Conservation (phyloP, 2,888 invertebrate genomes). For the Drosophila atripex region DNA sequence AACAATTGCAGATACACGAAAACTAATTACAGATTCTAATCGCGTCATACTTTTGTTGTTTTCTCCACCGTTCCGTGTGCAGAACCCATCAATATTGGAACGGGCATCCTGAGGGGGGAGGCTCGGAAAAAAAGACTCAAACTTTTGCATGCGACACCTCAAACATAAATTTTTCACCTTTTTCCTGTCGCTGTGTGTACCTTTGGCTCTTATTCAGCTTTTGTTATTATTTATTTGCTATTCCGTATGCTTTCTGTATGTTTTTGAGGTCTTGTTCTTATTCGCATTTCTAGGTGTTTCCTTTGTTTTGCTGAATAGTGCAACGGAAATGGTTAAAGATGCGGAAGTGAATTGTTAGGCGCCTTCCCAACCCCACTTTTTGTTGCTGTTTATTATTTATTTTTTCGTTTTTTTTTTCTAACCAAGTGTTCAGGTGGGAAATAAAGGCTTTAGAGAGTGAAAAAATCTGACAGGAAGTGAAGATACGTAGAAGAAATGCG, state of each 20-base stretch:
- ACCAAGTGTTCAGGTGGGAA: slow-evolving; percentile 12
- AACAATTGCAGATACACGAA: slow-evolving; percentile 80
- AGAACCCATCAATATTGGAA: slow-evolving; percentile 75
- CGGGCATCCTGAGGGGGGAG: slow-evolving; percentile 5
- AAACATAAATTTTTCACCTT: slow-evolving; percentile 53
- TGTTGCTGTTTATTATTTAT: background rate
- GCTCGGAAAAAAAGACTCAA: background rate
- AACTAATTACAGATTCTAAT: slow-evolving; percentile 82
- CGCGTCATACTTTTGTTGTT: slow-evolving; percentile 72
- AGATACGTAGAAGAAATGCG: background rate
- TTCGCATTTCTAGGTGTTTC: slow-evolving; percentile 30
- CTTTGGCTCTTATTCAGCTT: slow-evolving; percentile 47
- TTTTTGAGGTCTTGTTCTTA: slow-evolving; percentile 5
- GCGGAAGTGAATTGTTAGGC: slow-evolving; percentile 78
- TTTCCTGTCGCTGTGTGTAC: slow-evolving; percentile 44
- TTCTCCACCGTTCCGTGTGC: slow-evolving; percentile 68
- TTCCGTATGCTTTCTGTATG: slow-evolving; percentile 30
- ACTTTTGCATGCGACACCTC: slow-evolving; percentile 23
- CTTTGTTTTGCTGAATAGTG: slow-evolving; percentile 63
- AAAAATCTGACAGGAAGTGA: background rate
- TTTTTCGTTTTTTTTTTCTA: slow-evolving; percentile 2
- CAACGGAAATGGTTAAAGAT: slow-evolving; percentile 75
- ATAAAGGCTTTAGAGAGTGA: background rate
- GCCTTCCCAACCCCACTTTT: slow-evolving; percentile 46
- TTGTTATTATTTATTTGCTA: slow-evolving; percentile 65